phyloP scores from a whole-genome alignment of 2,797 vertebrate genomes.

The Leptatherina wallacei region DNA sequence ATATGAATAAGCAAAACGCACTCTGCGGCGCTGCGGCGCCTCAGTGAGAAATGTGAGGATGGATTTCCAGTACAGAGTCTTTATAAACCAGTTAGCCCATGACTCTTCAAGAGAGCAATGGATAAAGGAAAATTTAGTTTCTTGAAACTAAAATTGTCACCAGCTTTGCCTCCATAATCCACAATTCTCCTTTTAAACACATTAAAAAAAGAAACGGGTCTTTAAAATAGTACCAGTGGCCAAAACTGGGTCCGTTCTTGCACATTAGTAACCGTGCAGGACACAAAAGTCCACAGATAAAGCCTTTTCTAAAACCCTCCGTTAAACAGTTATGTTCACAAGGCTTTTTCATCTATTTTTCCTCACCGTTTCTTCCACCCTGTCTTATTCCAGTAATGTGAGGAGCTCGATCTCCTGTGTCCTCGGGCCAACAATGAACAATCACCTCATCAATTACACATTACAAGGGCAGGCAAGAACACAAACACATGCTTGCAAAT shows the following conservation, averaged over 20 bases:
- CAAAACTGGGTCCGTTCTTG: constrained; percentile 23
- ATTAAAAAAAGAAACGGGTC: not conserved
- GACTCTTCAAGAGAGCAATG: not conserved
- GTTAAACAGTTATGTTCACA: constrained; percentile 50
- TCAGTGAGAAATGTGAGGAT: no score
- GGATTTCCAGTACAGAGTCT: no score
- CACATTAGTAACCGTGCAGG: constrained; percentile 10
- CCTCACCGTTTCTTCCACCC: constrained; percentile 31
- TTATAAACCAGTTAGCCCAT: no score
- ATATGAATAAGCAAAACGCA: no score
- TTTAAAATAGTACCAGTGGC: not conserved
- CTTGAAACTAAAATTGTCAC: no score
- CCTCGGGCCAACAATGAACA: constrained; percentile 64
- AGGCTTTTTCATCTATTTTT: constrained; percentile 33
- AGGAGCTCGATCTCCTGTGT: constrained; percentile 58
- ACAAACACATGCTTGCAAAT: constrained; percentile 19
- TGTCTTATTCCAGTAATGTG: constrained; percentile 69
- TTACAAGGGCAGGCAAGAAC: constrained; percentile 34
- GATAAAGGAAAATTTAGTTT: not conserved
- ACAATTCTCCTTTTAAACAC: not conserved
- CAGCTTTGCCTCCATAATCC: not conserved
- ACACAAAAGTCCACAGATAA: constrained; percentile 23
- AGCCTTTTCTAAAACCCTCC: constrained; percentile 37
- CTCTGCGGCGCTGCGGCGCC: no score
- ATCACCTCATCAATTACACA: constrained; percentile 80